Conservation (phyloP, 1,140 invertebrate genomes). For the Zaprionus kolodkinae region DNA sequence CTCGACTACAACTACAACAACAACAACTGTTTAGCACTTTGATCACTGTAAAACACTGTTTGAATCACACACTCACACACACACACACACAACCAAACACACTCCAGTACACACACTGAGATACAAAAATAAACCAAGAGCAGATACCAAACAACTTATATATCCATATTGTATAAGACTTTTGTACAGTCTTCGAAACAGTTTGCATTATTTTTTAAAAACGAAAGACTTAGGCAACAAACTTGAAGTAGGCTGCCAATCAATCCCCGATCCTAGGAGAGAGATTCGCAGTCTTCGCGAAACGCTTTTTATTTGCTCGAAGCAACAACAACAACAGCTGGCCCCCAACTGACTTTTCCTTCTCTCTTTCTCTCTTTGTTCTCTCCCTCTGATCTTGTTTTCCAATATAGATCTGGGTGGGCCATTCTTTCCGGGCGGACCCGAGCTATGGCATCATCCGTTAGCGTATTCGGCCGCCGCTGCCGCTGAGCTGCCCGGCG, state of each 20-base stretch:
- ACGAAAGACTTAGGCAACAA: constrained; percentile 74
- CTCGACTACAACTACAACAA: constrained; percentile 37
- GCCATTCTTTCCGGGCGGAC: constrained; percentile 96
- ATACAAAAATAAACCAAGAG: constrained; percentile 12
- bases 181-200: not conserved
- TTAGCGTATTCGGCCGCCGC: constrained; percentile 92
- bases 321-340: constrained; percentile 17
- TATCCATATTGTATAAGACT: no score
- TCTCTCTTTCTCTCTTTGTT: constrained; percentile 28
- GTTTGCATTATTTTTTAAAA: constrained; percentile 8
- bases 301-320: constrained; percentile 17
- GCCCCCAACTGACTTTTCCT: constrained; percentile 27
- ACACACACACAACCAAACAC: constrained; percentile 33
- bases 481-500: constrained; percentile 91
- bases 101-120: constrained; percentile 37
- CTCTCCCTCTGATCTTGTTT: not conserved
- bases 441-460: constrained; percentile 97
- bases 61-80: constrained; percentile 62
- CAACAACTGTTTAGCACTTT: constrained; percentile 66
- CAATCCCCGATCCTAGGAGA: not conserved
- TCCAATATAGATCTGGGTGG: constrained; percentile 91
- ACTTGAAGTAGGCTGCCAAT: constrained; percentile 37
- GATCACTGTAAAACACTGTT: constrained; percentile 67
- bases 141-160: not conserved
- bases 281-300: not conserved